Conservation (phyloP, 1,140 invertebrate species). For the Pseudomyrmex concolor region DNA sequence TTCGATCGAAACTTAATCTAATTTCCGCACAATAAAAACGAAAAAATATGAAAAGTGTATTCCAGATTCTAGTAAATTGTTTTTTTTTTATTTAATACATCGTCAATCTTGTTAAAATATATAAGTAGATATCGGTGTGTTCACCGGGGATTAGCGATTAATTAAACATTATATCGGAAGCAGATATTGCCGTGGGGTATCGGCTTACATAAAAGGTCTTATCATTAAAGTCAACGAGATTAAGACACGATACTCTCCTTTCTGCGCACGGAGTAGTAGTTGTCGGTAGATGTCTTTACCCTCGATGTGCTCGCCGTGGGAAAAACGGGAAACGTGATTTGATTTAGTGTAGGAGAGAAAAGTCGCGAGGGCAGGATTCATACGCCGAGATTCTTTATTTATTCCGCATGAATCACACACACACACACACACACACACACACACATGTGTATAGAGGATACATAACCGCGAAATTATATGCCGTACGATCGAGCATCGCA, state of each 20-base stretch:
- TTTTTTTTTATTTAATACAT: slow-evolving; percentile 1
- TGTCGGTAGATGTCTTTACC: slow-evolving; percentile 42
- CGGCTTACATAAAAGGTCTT: slow-evolving; percentile 46
- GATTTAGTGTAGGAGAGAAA: slow-evolving; percentile 42
- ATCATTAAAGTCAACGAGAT: slow-evolving; percentile 63
- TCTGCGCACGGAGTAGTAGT: slow-evolving; percentile 6
- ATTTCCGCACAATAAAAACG: neutral
- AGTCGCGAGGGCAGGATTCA: slow-evolving; percentile 24
- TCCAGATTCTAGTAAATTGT: neutral
- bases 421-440: too few species aligned
- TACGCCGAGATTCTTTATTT: slow-evolving; percentile 35
- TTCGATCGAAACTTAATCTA: too few species aligned
- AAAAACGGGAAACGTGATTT: slow-evolving; percentile 56
- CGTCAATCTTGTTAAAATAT: neutral
- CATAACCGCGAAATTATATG: slow-evolving; percentile 38
- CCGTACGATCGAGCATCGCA: neutral
- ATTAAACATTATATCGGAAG: slow-evolving; percentile 40
- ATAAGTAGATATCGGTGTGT: neutral
- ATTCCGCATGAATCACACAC: slow-evolving; percentile 17
- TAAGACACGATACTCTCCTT: slow-evolving; percentile 46
- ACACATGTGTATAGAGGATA: neutral
- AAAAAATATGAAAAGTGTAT: neutral
- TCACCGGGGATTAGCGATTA: neutral
- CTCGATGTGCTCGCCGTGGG: slow-evolving; percentile 1
- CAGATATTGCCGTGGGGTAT: slow-evolving; percentile 27